A percentile compares a stretch with the other conserved stretches of the same genome.
phyloP scores from a whole-genome alignment of 1,140 invertebrate genomes.

The Ephestia elutella region DNA sequence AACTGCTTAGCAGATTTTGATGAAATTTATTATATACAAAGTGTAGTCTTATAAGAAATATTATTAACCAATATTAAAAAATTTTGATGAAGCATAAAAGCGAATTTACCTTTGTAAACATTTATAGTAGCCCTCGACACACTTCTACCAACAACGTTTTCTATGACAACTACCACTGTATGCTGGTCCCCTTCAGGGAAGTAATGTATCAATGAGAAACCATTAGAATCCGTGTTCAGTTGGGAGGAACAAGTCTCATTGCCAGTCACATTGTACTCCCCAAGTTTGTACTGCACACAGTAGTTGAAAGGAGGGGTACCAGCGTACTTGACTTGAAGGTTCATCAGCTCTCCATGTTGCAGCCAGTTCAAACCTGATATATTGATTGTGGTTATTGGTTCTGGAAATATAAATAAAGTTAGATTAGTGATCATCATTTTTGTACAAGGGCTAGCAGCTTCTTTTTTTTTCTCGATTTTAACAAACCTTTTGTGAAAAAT shows the following conservation, averaged over 20 bases:
- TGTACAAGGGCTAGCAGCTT: too few relatives aligned
- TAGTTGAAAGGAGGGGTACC: constrained; percentile 82
- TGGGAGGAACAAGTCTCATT: constrained; percentile 80
- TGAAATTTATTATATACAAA: too few relatives aligned
- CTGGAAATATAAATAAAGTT: constrained; percentile 67
- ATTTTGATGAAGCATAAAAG: too few relatives aligned
- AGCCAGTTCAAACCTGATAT: constrained; percentile 85
- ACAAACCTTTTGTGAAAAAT: too few relatives aligned
- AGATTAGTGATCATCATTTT: not conserved
- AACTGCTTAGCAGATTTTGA: too few relatives aligned
- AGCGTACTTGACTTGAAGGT: constrained; percentile 80
- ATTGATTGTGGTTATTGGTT: constrained; percentile 78
- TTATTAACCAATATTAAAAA: too few relatives aligned
- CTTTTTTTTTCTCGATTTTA: too few relatives aligned
- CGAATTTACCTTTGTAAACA: constrained; percentile 83
- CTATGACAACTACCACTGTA: constrained; percentile 83
- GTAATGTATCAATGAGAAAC: constrained; percentile 79
- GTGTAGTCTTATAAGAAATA: too few relatives aligned
- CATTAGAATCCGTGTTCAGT: constrained; percentile 68
- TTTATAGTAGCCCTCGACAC: constrained; percentile 83
- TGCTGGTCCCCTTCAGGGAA: constrained; percentile 79
- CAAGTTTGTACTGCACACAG: constrained; percentile 77
- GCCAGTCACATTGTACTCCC: constrained; percentile 85
- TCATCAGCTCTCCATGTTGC: constrained; percentile 84
- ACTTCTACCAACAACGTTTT: constrained; percentile 81